phyloP scores from a whole-genome alignment of 2,113 vertebrate genomes.

The Tetrao urogallus region DNA sequence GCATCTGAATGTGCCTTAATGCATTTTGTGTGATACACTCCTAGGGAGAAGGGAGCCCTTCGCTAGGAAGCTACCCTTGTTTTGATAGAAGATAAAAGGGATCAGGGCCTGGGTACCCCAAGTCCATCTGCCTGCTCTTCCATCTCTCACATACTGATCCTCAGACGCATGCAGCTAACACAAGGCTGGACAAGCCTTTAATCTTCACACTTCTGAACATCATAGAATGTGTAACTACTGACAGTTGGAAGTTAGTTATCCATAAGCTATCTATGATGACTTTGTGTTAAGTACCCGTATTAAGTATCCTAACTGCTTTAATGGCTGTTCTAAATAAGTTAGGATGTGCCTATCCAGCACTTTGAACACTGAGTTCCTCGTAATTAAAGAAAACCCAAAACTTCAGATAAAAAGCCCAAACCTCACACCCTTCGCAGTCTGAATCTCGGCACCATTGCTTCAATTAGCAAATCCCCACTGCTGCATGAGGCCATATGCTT shows the following conservation, averaged over 20 bases:
- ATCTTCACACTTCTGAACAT: too few relatives aligned
- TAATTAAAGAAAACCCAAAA: neutral
- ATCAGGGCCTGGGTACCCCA: neutral
- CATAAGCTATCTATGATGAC: neutral
- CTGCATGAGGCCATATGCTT: neutral
- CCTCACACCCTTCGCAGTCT: neutral
- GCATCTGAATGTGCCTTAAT: neutral
- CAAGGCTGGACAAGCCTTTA: accelerated
- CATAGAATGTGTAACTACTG: neutral
- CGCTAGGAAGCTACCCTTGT: neutral
- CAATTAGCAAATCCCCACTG: neutral
- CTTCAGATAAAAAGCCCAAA: neutral
- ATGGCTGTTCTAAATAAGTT: neutral
- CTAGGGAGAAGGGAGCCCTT: neutral
- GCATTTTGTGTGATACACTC: neutral
- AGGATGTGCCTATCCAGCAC: neutral
- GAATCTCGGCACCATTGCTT: neutral
- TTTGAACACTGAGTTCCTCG: neutral
- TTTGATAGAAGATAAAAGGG: neutral
- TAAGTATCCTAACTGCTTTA: neutral
- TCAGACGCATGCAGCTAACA: accelerated
- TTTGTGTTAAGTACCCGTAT: accelerated
- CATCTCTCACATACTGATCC: accelerated
- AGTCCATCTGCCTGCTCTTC: neutral
- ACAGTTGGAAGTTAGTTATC: neutral